phyloP scores from a whole-genome alignment of 2,888 invertebrate genomes.

The Alentia gelatinosa region DNA sequence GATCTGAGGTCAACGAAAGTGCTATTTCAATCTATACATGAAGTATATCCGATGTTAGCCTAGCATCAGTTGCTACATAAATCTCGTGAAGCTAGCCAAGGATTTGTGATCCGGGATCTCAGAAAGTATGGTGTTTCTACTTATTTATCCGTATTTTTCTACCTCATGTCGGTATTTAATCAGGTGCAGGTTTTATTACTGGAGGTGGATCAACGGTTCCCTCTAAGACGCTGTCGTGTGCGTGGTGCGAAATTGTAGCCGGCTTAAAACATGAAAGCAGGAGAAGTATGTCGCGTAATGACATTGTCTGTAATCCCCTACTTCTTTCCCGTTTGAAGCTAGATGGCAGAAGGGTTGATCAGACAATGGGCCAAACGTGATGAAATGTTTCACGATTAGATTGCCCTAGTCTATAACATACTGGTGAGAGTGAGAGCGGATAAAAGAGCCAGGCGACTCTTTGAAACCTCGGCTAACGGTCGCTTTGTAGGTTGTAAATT shows the following conservation, averaged over 20 bases:
- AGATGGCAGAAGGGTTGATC: not conserved
- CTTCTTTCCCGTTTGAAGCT: not conserved
- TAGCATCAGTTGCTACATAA: too few relatives aligned
- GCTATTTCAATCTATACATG: too few relatives aligned
- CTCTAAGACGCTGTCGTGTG: too few relatives aligned
- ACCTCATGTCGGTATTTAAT: too few relatives aligned
- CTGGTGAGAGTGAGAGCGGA: not conserved
- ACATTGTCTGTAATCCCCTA: not conserved
- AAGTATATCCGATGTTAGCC: too few relatives aligned
- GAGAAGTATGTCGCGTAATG: not conserved
- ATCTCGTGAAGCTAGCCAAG: too few relatives aligned
- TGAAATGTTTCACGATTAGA: conserved; percentile 5
- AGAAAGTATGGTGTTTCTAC: too few relatives aligned
- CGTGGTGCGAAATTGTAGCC: not conserved
- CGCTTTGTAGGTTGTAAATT: conserved; percentile 29
- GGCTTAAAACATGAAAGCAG: not conserved
- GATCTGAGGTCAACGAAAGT: too few relatives aligned
- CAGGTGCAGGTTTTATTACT: too few relatives aligned
- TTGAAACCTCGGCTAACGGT: not conserved
- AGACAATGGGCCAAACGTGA: conserved; percentile 10
- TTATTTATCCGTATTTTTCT: too few relatives aligned
- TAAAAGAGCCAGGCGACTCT: not conserved
- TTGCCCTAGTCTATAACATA: not conserved
- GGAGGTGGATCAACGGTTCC: too few relatives aligned
- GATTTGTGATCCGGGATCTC: too few relatives aligned